A percentile compares a stretch with the other conserved stretches of the same genome.
phyloP scores from a whole-genome alignment of 1,140 invertebrate genomes.

The Solenopsis fugax region DNA sequence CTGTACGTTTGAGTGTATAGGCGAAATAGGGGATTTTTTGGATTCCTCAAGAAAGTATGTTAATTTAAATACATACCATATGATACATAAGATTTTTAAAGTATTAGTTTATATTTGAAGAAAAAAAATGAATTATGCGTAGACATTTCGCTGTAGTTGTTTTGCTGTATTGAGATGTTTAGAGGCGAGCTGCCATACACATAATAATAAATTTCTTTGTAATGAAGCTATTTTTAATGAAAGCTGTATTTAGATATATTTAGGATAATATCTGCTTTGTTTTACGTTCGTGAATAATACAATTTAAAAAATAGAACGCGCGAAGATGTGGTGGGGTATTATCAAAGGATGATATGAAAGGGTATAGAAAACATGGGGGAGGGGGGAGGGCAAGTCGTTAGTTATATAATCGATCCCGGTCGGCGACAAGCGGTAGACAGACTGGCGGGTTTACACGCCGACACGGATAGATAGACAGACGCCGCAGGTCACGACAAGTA shows the following conservation, averaged over 20 bases:
- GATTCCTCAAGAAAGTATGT: not conserved
- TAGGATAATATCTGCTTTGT: not conserved
- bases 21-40: not conserved
- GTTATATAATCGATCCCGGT: constrained; percentile 56
- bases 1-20: not conserved
- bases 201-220: constrained; percentile 1
- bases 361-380: constrained; percentile 16
- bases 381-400: constrained; percentile 23
- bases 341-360: not conserved
- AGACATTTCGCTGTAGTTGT: not conserved
- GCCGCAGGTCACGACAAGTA: constrained; percentile 47
- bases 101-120: not conserved
- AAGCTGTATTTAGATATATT: not conserved
- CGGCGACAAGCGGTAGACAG: constrained; percentile 62
- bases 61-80: not conserved
- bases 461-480: constrained; percentile 46
- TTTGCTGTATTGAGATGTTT: not conserved
- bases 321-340: not conserved
- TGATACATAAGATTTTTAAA: not conserved
- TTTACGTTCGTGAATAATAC: not conserved
- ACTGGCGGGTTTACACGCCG: constrained; percentile 63
- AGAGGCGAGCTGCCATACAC: not conserved
- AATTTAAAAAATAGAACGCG: not conserved
- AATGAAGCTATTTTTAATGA: not conserved
- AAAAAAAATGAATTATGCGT: not conserved